Conservation (phyloP, 2,113 vertebrate genomes). For the Upupa epops region DNA sequence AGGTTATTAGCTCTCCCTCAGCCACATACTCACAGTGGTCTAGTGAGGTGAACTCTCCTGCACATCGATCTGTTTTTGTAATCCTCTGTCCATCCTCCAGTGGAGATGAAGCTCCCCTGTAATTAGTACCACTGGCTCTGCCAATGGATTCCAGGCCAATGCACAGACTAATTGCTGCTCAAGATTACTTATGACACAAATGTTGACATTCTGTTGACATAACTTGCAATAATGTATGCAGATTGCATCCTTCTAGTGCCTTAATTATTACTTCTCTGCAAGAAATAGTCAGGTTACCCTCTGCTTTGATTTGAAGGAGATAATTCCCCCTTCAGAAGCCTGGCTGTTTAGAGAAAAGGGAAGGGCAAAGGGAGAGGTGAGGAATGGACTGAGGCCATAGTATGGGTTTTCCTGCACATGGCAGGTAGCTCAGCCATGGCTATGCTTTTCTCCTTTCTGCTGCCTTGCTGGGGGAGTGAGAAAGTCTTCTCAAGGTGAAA, state of each 20-base stretch:
- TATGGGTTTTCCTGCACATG: background rate
- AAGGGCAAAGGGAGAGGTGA: background rate
- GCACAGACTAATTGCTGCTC: slow-evolving; percentile 72
- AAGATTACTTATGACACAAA: slow-evolving; percentile 79
- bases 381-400: fast-evolving
- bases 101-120: slow-evolving; percentile 4
- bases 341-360: background rate
- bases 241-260: slow-evolving; percentile 79
- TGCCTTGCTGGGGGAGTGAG: background rate
- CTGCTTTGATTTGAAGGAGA: slow-evolving; percentile 75
- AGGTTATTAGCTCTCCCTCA: background rate
- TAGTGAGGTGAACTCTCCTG: background rate
- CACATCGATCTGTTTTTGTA: background rate
- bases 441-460: background rate
- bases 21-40: background rate
- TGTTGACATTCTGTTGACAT: slow-evolving; percentile 85
- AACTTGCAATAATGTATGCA: slow-evolving; percentile 83
- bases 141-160: slow-evolving; percentile 61
- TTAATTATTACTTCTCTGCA: slow-evolving; percentile 78
- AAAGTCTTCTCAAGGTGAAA: slow-evolving; percentile 55
- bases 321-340: slow-evolving; percentile 40
- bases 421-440: background rate
- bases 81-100: background rate
- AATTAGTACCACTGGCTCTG: slow-evolving; percentile 33
- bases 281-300: slow-evolving; percentile 78